Conservation (phyloP, 1,140 invertebrate species). For the Phenacoccus solenopsis region DNA sequence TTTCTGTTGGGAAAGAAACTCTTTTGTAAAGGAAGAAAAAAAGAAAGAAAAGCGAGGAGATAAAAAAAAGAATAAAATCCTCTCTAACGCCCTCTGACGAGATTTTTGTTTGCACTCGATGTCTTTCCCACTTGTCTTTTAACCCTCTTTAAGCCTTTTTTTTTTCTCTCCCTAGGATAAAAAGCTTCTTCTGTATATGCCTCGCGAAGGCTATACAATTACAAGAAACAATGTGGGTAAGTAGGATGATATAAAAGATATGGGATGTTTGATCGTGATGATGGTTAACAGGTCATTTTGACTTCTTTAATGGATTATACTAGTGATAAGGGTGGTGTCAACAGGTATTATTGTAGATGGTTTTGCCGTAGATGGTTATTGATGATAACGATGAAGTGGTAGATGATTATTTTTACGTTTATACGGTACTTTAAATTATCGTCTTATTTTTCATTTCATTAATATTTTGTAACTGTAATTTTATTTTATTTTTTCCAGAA, state of each 20-base stretch:
- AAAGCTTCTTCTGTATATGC: not conserved
- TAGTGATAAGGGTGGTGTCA: not conserved
- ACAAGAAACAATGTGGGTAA: constrained; percentile 7
- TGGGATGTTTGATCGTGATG: not conserved
- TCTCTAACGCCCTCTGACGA: not conserved
- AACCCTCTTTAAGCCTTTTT: constrained; percentile 15
- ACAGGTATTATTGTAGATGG: too few species aligned
- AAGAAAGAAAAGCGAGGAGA: not conserved
- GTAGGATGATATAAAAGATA: not conserved
- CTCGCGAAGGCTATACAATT: not conserved
- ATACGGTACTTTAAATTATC: too few species aligned
- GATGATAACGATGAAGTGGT: too few species aligned
- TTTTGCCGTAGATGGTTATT: too few species aligned
- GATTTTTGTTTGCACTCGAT: not conserved
- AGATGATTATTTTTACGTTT: too few species aligned
- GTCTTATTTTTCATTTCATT: too few species aligned
- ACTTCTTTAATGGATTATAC: not conserved
- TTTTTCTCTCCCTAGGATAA: not conserved
- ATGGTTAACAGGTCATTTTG: not conserved
- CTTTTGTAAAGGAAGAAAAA: not conserved
- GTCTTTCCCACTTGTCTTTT: constrained; percentile 6
- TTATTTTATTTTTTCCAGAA: not conserved
- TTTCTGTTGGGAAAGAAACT: not conserved
- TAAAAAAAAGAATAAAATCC: constrained; percentile 5
- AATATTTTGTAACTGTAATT: not conserved